Base-by-base conservation (phyloP, 2,797 vertebrate species). In the Pogoniulus pusillus region DNA sequence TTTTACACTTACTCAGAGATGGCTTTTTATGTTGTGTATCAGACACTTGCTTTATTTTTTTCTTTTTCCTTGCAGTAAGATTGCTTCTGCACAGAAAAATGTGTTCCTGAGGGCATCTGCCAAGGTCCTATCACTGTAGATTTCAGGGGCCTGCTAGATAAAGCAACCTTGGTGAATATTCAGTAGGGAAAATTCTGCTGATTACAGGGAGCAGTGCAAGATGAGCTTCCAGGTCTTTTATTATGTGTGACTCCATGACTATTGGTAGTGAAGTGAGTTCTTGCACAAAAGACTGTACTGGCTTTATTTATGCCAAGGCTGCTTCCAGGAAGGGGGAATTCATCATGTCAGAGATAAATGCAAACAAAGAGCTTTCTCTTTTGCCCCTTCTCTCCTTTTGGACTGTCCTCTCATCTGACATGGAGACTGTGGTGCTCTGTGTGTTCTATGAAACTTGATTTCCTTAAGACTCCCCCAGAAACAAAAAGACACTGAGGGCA, bases 301-400 rank as follows among this genome's bases (percentile, higher is more conserved):
- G 82, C 69, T 95, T 89, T 94, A 90, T 95, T 95, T 94, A 94
- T 74, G 88, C 72, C 82, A 89, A 72, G 63, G 68, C 93, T 91
- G 79, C 85, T 95, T 96, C 91, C 91, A 94, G 93, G 91, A 95
- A 90, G 53, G n/a, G 32, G 24, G 70, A 90, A 96, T 94, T 85
- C 53, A 94, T 95, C 87, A 94, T 89, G 82, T 91, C 89, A 86
- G 72, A 73, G 83, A 82, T 71, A 41, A 94, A 93, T 93, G 80
- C 84, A 84, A 93, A 91, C 73, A 87, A 41, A 78, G 88, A 85
- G 77, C 87, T 85, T 71, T 80, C 63, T 80, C 79, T 89, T 32
- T 91, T 89, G 82, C 66, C 80, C 82, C 54, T 54, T 70, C 51
- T 85, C 81, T 83, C 41, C 69, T 89, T 91, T 86, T 86, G 71